Conservation (phyloP, 2,888 invertebrate species). For the Parasteatoda lunata region DNA sequence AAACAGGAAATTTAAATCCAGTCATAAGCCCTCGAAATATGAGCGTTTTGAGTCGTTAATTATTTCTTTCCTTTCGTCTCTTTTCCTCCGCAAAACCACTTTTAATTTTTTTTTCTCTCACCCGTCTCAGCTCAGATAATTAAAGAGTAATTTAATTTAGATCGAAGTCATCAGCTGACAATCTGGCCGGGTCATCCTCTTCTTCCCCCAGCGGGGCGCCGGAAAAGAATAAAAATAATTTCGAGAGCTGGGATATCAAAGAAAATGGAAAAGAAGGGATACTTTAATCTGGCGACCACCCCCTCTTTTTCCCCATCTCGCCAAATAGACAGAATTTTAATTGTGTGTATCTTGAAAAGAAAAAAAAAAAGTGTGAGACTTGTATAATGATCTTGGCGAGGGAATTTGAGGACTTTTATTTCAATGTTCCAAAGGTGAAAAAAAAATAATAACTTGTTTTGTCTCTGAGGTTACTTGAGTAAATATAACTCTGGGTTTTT, state of each 20-base stretch:
- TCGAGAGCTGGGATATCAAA: not conserved
- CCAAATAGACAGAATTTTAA: not conserved
- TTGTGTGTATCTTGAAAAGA: slow-evolving; percentile 1
- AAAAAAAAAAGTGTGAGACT: too few species aligned
- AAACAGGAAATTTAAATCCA: not conserved
- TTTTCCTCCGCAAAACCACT: not conserved
- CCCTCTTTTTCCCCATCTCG: not conserved
- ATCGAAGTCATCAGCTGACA: slow-evolving; percentile 1
- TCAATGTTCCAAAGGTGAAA: too few species aligned
- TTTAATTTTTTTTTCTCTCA: not conserved
- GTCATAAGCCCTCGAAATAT: not conserved
- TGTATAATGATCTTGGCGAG: too few species aligned
- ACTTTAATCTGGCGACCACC: not conserved
- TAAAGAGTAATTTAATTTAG: not conserved
- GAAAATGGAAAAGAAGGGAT: not conserved
- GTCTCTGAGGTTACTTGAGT: too few species aligned
- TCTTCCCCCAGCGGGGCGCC: not conserved
- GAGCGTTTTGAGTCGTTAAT: slow-evolving; percentile 2
- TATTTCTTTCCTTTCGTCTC: not conserved
- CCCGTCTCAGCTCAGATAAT: not conserved
- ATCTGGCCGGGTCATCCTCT: not conserved
- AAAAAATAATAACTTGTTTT: too few species aligned
- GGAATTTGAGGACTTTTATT: too few species aligned
- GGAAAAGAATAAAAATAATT: not conserved
- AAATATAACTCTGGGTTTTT: too few species aligned